Base-by-base conservation (phyloP, 2,888 invertebrate species). In the Branchipolynoe longqiensis region DNA sequence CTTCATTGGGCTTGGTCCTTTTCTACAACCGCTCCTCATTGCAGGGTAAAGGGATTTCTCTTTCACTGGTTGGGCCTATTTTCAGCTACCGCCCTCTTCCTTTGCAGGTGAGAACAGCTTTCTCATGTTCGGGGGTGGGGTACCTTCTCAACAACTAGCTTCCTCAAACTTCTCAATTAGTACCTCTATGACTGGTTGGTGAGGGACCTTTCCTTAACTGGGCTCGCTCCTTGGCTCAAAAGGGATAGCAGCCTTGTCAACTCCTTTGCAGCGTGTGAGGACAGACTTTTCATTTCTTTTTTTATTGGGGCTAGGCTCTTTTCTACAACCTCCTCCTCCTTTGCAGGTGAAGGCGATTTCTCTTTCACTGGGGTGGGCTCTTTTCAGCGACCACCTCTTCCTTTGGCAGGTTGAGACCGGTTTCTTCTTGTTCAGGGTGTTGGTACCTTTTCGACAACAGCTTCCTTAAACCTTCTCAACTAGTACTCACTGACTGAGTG, bases 261-360 rank as follows among this genome's bases (percentile, higher is more conserved):
- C 62, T 3, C 38, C 73, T 18, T 73, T 73, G 38, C 38, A 36
- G 22, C 38, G 40, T 74, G 58, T n/a, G n/a, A n/a, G 22, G 3
- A 25, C 28, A 33, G 59, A 41, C 25, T 69, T 54, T 36, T 84
- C 84, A 22, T 41, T 28, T 18, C 8, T 22, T 12, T n/a, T n/a
- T n/a, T n/a, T n/a, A n/a, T n/a, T 48, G 48, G 84, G 74, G 14
- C 40, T 64, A 36, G 84, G 85, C 89, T 78, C 82, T 38, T 48
- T 18, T 48, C 48, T 48, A 12, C 18, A 8, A 48, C 18, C 8
- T 8, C 8, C 8, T 40, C 78, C 48, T 48, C 78, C 22, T 25
- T 41, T 14, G 41, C 73, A n/a, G 73, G 73, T 3, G 73, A 73
- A 14, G 73, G 48, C 18, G 48, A 48, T 25, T 78, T 78, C 28